A percentile compares a stretch with the other conserved stretches of the same genome.
Conservation (phyloP, 2,113 vertebrate genomes). For the Poeciliopsis occidentalis region DNA sequence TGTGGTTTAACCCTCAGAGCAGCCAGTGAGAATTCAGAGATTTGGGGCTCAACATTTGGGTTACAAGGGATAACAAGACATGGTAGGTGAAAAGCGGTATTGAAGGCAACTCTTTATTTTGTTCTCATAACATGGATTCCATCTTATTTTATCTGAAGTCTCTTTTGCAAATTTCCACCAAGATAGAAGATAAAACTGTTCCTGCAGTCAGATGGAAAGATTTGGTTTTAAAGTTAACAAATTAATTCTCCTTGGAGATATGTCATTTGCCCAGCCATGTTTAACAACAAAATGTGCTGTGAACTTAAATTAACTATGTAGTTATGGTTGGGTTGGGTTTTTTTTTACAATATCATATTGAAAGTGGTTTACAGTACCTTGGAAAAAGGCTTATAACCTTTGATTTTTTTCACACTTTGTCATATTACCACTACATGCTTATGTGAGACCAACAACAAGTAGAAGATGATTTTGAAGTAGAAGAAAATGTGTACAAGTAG, state of each 20-base stretch:
- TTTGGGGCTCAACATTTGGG: slow-evolving; percentile 36
- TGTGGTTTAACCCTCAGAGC: slow-evolving; percentile 51
- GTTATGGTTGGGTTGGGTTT: neutral
- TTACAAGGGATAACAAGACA: slow-evolving; percentile 50
- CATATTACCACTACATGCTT: neutral
- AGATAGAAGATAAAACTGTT: slow-evolving; percentile 19
- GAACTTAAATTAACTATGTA: slow-evolving; percentile 31
- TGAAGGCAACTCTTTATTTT: slow-evolving; percentile 68
- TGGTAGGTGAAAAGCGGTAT: slow-evolving; percentile 54
- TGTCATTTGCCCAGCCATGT: slow-evolving; percentile 36
- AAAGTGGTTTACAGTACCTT: neutral
- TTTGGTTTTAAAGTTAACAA: slow-evolving; percentile 10
- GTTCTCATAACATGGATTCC: slow-evolving; percentile 57
- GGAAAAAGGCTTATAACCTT: neutral
- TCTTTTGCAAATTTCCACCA: slow-evolving; percentile 27
- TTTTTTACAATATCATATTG: too few relatives aligned
- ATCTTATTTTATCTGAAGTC: slow-evolving; percentile 11
- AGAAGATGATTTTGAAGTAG: neutral
- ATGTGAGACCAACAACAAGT: neutral
- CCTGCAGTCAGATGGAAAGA: slow-evolving; percentile 16
- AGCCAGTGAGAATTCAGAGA: slow-evolving; percentile 1
- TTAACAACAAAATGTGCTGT: slow-evolving; percentile 48
- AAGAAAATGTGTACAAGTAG: neutral
- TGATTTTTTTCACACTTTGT: neutral
- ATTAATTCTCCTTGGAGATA: slow-evolving; percentile 18